Base-by-base conservation (phyloP, 2,888 invertebrate genomes). In the Anthoptus insignis region DNA sequence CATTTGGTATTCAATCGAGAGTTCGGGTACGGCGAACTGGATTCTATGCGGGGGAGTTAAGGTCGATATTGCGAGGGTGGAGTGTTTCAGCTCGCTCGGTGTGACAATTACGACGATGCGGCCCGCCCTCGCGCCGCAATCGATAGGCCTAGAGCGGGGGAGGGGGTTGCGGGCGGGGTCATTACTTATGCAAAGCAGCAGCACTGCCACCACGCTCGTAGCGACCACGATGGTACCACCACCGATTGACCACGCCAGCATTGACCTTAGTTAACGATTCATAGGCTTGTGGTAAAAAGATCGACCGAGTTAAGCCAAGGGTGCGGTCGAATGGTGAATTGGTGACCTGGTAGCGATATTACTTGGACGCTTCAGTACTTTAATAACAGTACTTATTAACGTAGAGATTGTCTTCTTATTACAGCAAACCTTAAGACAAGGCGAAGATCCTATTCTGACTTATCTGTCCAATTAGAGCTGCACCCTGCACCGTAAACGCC, bases 111-210 rank as follows among this genome's bases (percentile, higher is more conserved):
- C 89, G 89, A 85, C 89, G 88, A 86, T 89, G 88, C 88, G 88
- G 90, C 89, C 88, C 89, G 89, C 91, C 88, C 91, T 80, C 87
- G 94, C 96, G 81, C 94, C 96, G 87, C 95, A 96, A 89, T 96
- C 96, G 75, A 96, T 96, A 80, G 95, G 96, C 74, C 95, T 96
- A 86, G 95, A 94, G 79, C 94, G 94, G 94, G 94, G 84, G 83
- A 76, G 88, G 71, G 88, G 87, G 71, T 74, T 64, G 73, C 74
- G 87, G 73, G 78, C 68, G 73, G 74, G 79, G 78, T 87, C 87
- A 91, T 91, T 89, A 91, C 88, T 92, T 92, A 93, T 92, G 92
- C 90, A 92, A 91, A 90, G 91, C 89, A 89, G 84, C 86, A 89
- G 79, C 77, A 79, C n/a, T n/a, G 81, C 81, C 50, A 64, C 63